These are phyloP conservation scores for Sinhomidia bicolor DNA, from an alignment of 2,888 invertebrate genomes.

Conservation along the genomic window DNA sequence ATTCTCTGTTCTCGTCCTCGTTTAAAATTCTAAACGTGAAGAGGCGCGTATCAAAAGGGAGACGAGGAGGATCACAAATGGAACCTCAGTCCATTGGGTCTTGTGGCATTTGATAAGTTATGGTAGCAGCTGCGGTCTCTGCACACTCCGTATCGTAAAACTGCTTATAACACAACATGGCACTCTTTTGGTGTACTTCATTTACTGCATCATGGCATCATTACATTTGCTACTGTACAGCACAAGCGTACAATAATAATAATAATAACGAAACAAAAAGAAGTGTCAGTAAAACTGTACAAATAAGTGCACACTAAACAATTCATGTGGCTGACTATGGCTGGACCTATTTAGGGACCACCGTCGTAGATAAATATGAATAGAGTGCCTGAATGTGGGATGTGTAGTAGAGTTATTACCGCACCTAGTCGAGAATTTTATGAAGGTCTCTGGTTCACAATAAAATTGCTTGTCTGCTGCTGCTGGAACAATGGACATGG, in stretches of 20 bases:
- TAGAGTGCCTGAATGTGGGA: no score
- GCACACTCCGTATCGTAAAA: constrained; percentile 21
- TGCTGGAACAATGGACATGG: neutral
- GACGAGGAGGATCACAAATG: constrained; percentile 57
- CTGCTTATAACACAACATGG: constrained; percentile 27
- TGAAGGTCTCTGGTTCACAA: neutral
- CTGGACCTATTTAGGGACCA: neutral
- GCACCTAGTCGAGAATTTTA: neutral
- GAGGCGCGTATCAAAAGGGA: constrained; percentile 40
- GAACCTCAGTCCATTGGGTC: constrained; percentile 56
- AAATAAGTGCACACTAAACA: constrained; percentile 46
- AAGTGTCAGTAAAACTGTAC: constrained; percentile 39
- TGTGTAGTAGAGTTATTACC: no score
- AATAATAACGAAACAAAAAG: constrained; percentile 19
- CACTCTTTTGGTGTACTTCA: constrained; percentile 22
- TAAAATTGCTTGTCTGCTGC: neutral
- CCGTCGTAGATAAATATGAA: neutral
- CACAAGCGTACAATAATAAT: neutral
- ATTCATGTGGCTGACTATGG: constrained; percentile 47
- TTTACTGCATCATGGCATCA: neutral
- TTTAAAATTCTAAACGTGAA: constrained; percentile 58
- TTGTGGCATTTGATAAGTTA: constrained; percentile 71
- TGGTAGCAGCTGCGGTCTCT: constrained; percentile 68
- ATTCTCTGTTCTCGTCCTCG: constrained; percentile 7
- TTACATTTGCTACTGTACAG: neutral